Conservation (phyloP, 2,888 invertebrate species). For the Ophion obscuratus region DNA sequence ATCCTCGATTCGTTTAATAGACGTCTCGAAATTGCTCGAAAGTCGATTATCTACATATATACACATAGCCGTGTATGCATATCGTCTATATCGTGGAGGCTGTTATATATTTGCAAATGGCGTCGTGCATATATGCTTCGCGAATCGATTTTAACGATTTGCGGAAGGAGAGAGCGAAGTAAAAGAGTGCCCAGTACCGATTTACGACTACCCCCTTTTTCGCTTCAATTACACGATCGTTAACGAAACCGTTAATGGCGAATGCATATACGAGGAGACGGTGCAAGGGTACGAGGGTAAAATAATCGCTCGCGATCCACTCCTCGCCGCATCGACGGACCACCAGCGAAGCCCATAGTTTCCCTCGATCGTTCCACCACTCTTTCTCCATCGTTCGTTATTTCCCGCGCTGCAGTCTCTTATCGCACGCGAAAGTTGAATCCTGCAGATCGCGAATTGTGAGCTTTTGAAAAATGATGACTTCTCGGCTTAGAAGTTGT, state of each 20-base stretch:
- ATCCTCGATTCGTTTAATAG: slow-evolving; percentile 27
- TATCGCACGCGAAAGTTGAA: slow-evolving; percentile 1
- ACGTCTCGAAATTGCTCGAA: slow-evolving; percentile 50
- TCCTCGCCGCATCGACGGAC: slow-evolving; percentile 54
- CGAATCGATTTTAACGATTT: slow-evolving; percentile 49
- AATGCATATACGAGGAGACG: slow-evolving; percentile 13
- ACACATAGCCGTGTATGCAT: not conserved
- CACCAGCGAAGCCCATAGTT: slow-evolving; percentile 54
- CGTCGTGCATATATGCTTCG: slow-evolving; percentile 18
- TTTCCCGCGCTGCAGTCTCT: not conserved
- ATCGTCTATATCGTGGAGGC: not conserved
- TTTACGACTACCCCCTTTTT: slow-evolving; percentile 25
- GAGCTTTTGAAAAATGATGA: not conserved
- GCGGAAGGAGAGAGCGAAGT: slow-evolving; percentile 38
- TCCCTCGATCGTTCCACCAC: slow-evolving; percentile 16
- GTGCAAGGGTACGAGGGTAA: slow-evolving; percentile 22
- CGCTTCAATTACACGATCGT: slow-evolving; percentile 58
- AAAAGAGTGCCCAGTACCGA: slow-evolving; percentile 28
- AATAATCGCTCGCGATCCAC: slow-evolving; percentile 61
- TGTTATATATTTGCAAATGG: slow-evolving; percentile 26
- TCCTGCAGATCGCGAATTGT: not conserved
- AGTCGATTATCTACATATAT: slow-evolving; percentile 10
- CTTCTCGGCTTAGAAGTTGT: not conserved
- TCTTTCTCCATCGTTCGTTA: not conserved
- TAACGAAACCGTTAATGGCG: slow-evolving; percentile 65